phyloP scores from a whole-genome alignment of 2,888 invertebrate species.

The Hydraecia micacea region DNA sequence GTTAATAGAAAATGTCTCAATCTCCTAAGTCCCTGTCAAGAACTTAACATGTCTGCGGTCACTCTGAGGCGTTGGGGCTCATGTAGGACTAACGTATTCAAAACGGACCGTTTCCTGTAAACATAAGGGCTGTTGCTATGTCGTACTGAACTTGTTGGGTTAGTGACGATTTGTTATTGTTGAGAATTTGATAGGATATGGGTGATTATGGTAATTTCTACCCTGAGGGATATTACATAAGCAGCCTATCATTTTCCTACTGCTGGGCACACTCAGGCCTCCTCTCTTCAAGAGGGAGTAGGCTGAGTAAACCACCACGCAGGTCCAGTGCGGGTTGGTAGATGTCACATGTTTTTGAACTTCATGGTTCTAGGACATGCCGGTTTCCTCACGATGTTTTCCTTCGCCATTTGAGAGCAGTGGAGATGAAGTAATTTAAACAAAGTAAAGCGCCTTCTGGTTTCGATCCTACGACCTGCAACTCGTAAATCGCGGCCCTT shows the following conservation, averaged over 20 bases:
- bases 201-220: neutral
- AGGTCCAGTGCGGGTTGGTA: neutral
- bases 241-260: neutral
- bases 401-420: too few relatives aligned
- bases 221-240: neutral
- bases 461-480: too few relatives aligned
- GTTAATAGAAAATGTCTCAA: slow-evolving; percentile 70
- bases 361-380: too few relatives aligned
- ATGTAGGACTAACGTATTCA: slow-evolving; percentile 75
- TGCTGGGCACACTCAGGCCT: neutral
- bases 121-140: slow-evolving; percentile 55
- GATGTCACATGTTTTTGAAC: neutral
- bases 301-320: too few relatives aligned
- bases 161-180: neutral
- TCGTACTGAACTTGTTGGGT: slow-evolving; percentile 51
- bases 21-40: slow-evolving; percentile 69
- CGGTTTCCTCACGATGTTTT: too few relatives aligned
- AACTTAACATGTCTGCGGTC: slow-evolving; percentile 76
- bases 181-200: neutral
- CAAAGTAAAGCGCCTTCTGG: too few relatives aligned
- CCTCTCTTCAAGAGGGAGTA: neutral
- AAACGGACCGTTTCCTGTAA: slow-evolving; percentile 59
- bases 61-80: slow-evolving; percentile 75
- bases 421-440: too few relatives aligned
- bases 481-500: too few relatives aligned